phyloP scores from a whole-genome alignment of 2,888 invertebrate species.

The Nomada hirtipes region DNA sequence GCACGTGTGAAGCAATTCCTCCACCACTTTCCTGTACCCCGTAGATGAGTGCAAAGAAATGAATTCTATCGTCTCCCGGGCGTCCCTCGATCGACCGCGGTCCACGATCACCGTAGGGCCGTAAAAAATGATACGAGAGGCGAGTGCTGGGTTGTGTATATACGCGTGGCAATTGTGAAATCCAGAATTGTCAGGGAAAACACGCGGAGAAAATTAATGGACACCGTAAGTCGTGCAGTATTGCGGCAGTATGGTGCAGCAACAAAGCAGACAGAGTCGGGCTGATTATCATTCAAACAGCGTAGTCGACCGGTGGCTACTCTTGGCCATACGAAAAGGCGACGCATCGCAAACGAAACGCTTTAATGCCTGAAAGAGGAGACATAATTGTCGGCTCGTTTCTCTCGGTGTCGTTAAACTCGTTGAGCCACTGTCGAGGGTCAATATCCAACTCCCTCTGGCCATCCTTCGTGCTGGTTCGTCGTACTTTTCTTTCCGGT shows the following conservation, averaged over 20 bases:
- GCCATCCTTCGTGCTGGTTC: constrained; percentile 16
- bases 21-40: background rate
- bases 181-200: constrained; percentile 25
- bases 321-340: constrained; percentile 68
- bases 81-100: constrained; percentile 21
- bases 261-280: constrained; percentile 35
- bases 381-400: constrained; percentile 65
- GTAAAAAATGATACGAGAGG: background rate
- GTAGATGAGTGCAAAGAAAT: background rate
- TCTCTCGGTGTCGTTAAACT: constrained; percentile 67
- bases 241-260: constrained; percentile 7
- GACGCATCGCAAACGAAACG: constrained; percentile 61
- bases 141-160: no score
- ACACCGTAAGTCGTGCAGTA: constrained; percentile 36
- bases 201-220: constrained; percentile 52
- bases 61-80: constrained; percentile 9
- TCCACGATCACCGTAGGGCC: constrained; percentile 2
- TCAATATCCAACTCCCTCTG: constrained; percentile 37
- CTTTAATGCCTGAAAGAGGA: constrained; percentile 58
- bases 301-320: constrained; percentile 64
- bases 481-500: constrained; percentile 17
- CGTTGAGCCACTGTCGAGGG: constrained; percentile 55
- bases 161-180: constrained; percentile 14
- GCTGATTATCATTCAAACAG: constrained; percentile 65
- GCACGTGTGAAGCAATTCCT: background rate